Base-by-base conservation (phyloP, 2,797 vertebrate genomes). In the Coluber constrictor region DNA sequence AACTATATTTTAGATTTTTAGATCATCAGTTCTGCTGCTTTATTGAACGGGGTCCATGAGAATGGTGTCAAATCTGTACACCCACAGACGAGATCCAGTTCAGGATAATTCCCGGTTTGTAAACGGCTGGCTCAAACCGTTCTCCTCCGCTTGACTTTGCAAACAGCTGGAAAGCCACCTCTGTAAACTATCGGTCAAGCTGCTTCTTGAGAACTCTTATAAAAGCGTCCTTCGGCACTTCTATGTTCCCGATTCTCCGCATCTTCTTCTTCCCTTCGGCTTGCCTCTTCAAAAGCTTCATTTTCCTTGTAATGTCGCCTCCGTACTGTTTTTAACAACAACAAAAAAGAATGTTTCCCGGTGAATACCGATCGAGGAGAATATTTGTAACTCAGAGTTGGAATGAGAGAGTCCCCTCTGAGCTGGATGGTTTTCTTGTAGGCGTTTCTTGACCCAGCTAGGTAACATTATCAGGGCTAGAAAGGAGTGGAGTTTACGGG, bases 201-300 rank as follows among this genome's bases (percentile, higher is more conserved):
- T 96, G 96, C 96, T 97, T 97, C 97, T 98, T 99, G 63, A 99
- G 96, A 93, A 99, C 98, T 88, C 94, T 98, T 94, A 99, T 99
- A 94, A 99, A 99, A 51, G 98, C 98, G 83, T 99, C 99, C 98
- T 98, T 99, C 74, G 99, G 99, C 92, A 99, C 98, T 47, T 99
- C 98, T 94, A 99, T 97, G 0, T 98, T 99, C 93, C 99, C 99
- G 79, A 99, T 98, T 90, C 98, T 98, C 88, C 99, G 98, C 98
- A 99, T 98, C 95, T 98, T 98, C 96, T 98, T 99, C 97, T 99
- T 99, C 47, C 99, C 98, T 96, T 99, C 99, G 1, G 98, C 98
- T 96, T 99, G 99, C 95, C 97, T 98, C 97, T 98, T 99, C 95
- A 99, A 96, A 87, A 99, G 98, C 95, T 99, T 99, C 98, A 99